Conservation (phyloP, 2,888 invertebrate species). For the Hedychridium roseum region DNA sequence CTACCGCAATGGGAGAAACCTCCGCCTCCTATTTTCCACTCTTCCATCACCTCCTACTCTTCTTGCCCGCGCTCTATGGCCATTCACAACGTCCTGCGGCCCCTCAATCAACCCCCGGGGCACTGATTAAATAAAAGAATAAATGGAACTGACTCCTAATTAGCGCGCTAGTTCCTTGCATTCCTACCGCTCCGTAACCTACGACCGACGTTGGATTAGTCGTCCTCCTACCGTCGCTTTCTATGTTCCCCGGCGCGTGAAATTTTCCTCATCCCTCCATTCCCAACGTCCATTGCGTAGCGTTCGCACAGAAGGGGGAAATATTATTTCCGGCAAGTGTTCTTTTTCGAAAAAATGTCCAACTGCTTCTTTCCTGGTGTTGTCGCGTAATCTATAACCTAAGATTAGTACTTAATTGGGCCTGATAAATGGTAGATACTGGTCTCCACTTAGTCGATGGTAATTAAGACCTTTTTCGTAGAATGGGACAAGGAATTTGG, state of each 20-base stretch:
- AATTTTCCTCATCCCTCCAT: slow-evolving; percentile 14
- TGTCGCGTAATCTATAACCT: slow-evolving; percentile 22
- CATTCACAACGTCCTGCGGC: slow-evolving; percentile 6
- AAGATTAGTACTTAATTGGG: slow-evolving; percentile 30
- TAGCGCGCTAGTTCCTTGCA: slow-evolving; percentile 42
- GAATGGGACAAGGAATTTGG: no score
- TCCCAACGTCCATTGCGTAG: no score
- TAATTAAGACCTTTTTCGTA: slow-evolving; percentile 39
- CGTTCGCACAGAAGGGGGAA: no score
- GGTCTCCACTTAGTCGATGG: slow-evolving; percentile 29
- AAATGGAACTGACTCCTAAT: slow-evolving; percentile 43
- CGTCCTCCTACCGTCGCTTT: slow-evolving; percentile 25
- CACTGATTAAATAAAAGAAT: slow-evolving; percentile 55
- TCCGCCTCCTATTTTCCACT: slow-evolving; percentile 32
- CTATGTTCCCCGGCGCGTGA: slow-evolving; percentile 18
- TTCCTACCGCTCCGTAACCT: slow-evolving; percentile 31
- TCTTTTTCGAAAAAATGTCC: slow-evolving; percentile 14
- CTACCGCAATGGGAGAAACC: slow-evolving; percentile 56
- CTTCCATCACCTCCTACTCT: slow-evolving; percentile 27
- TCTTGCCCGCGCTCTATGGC: slow-evolving; percentile 12
- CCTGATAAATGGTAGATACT: slow-evolving; percentile 29
- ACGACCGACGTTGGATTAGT: slow-evolving; percentile 33
- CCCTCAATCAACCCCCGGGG: slow-evolving; percentile 24
- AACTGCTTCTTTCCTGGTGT: slow-evolving; percentile 6
- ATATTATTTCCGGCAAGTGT: no score